Conservation (phyloP, 30 jellyfish, hydroid and myxozoan genomes). For the Cassiopea andromeda region DNA sequence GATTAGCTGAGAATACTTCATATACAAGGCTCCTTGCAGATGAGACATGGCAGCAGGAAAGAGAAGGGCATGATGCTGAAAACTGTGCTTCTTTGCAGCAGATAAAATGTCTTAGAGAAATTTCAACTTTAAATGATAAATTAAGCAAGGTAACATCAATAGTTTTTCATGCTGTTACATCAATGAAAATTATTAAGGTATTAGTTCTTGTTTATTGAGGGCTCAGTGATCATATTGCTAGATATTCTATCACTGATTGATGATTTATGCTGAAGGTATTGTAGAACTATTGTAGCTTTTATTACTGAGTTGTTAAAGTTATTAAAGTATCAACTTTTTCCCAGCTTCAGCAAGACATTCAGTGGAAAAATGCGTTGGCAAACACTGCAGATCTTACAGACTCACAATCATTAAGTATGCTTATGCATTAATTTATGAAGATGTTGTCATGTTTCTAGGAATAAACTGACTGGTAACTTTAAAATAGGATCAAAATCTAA, state of each 20-base stretch:
- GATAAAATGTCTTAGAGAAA: conserved; percentile 26
- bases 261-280: no score
- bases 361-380: conserved; percentile 9
- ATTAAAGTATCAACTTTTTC: background rate
- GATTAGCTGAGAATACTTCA: conserved; percentile 31
- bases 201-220: no score
- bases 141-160: conserved; percentile 5
- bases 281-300: no score
- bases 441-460: background rate
- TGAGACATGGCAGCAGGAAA: background rate
- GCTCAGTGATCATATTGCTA: no score
- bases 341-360: conserved; percentile 47
- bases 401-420: conserved; percentile 22
- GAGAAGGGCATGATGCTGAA: background rate
- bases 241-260: no score
- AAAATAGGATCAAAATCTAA: no score
- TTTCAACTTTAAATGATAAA: conserved; percentile 31
- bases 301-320: no score
- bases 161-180: background rate
- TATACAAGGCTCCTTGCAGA: background rate
- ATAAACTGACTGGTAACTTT: no score
- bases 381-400: conserved; percentile 53
- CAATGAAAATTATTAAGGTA: background rate
- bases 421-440: background rate
- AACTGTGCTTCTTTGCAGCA: conserved; percentile 36